These are phyloP conservation scores for Tenthredo amoena DNA, from an alignment of 2,888 invertebrate species.

Conservation along the genomic window DNA sequence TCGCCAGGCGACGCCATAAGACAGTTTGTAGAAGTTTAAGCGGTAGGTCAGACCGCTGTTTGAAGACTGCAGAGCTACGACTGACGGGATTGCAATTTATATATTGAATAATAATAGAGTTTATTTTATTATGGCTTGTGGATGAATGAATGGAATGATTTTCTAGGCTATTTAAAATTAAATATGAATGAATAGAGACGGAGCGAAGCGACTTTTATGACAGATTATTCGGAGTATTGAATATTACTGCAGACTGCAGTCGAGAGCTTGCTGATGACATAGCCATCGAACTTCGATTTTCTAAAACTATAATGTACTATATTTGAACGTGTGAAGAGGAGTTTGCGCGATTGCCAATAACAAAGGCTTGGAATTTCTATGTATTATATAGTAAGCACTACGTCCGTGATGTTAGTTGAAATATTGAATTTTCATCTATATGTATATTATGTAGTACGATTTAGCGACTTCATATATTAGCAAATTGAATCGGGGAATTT, in stretches of 20 bases:
- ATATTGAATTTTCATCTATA: not conserved
- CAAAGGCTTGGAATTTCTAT: not conserved
- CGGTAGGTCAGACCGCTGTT: not conserved
- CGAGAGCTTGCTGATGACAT: not conserved
- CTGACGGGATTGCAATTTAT: not conserved
- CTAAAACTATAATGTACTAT: conserved; percentile 15
- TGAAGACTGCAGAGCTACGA: not conserved
- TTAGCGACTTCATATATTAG: not conserved
- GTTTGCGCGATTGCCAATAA: conserved; percentile 22
- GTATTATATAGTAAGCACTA: not conserved
- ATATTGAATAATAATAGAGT: not conserved
- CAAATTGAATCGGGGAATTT: too few relatives aligned
- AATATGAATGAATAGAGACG: not conserved
- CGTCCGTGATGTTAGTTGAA: not conserved
- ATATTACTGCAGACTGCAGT: not conserved
- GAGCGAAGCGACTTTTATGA: not conserved
- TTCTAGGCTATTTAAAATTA: not conserved
- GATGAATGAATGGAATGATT: not conserved
- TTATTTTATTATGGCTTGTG: not conserved
- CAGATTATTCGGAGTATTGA: not conserved
- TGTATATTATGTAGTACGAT: not conserved
- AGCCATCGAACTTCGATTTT: not conserved
- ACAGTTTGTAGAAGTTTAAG: not conserved
- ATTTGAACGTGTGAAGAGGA: conserved; percentile 9
- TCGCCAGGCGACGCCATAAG: not conserved